A percentile compares a stretch with the other conserved stretches of the same genome.
phyloP scores from a whole-genome alignment of 1,140 invertebrate genomes.

The Arion vulgaris region DNA sequence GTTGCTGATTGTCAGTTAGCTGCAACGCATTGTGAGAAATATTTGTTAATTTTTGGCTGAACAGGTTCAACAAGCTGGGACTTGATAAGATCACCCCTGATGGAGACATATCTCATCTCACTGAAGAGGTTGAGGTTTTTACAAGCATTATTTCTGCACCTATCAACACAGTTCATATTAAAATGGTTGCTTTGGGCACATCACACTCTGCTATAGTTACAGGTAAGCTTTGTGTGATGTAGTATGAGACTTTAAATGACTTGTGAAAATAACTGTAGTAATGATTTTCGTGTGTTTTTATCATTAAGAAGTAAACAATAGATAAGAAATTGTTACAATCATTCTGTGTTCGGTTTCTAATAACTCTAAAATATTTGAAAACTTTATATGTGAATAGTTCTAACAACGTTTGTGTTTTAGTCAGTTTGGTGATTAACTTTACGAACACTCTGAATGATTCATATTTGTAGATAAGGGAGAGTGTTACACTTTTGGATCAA shows the following conservation, averaged over 20 bases:
- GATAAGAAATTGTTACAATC: no score
- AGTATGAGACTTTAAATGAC: no score
- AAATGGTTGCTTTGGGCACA: slow-evolving; percentile 68
- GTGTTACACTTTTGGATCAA: slow-evolving; percentile 70
- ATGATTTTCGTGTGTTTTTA: no score
- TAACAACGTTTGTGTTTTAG: not conserved
- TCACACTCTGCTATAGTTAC: slow-evolving; percentile 70
- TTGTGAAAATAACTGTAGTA: no score
- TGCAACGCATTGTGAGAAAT: no score
- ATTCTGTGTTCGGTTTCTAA: no score
- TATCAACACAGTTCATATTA: slow-evolving; percentile 52
- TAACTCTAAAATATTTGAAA: no score
- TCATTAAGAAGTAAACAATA: no score
- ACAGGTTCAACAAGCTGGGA: slow-evolving; percentile 71
- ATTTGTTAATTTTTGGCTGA: not conserved
- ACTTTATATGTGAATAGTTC: not conserved
- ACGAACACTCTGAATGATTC: not conserved
- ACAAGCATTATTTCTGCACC: slow-evolving; percentile 60
- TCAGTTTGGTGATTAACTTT: no score
- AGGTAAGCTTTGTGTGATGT: slow-evolving; percentile 51
- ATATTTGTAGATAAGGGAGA: slow-evolving; percentile 63
- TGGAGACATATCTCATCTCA: slow-evolving; percentile 48
- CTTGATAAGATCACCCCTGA: slow-evolving; percentile 62
- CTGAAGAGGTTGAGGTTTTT: slow-evolving; percentile 68
- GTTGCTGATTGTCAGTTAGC: no score